phyloP scores from a whole-genome alignment of 2,113 vertebrate genomes.

The Pseudopodoces humilis region DNA sequence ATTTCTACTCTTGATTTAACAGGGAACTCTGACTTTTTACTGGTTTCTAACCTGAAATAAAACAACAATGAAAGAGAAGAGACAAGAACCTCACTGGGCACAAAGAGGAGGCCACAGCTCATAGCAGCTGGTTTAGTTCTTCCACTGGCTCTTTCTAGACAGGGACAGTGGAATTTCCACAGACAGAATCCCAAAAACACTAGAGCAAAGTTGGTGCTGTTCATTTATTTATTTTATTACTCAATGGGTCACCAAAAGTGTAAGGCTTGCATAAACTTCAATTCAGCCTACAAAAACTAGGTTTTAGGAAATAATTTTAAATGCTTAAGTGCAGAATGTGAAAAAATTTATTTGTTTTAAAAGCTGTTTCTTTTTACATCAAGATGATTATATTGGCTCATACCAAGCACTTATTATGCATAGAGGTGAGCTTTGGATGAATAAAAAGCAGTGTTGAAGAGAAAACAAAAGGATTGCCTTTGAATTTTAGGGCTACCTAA shows the following conservation, averaged over 20 bases:
- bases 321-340: background rate
- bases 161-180: background rate
- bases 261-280: background rate
- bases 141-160: background rate
- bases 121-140: background rate
- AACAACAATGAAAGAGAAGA: background rate
- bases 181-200: background rate
- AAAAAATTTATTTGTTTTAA: background rate
- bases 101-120: background rate
- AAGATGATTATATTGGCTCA: background rate
- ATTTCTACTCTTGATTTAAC: conserved; percentile 23
- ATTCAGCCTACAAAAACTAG: background rate
- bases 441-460: background rate
- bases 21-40: background rate
- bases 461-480: background rate
- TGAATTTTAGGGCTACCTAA: background rate
- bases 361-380: background rate
- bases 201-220: background rate
- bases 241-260: background rate
- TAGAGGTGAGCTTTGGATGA: background rate
- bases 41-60: background rate
- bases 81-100: background rate
- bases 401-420: background rate
- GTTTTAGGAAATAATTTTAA: background rate
- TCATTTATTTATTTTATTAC: background rate